Conservation (phyloP, 2,113 vertebrate species). For the Megaleporinus macrocephalus region DNA sequence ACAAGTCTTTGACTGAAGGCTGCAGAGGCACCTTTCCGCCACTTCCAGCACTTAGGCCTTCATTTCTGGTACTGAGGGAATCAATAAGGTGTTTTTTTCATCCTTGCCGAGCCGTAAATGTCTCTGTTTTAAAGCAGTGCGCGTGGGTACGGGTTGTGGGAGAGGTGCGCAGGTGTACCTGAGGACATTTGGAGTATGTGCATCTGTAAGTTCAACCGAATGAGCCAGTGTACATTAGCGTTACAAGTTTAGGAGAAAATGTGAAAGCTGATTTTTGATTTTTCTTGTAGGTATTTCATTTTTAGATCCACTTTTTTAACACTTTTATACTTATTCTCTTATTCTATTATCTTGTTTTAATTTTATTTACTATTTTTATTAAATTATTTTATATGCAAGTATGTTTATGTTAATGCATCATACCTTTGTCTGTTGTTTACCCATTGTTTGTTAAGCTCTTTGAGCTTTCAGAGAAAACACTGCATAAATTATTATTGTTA, state of each 20-base stretch:
- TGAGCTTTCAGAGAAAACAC: too few species aligned
- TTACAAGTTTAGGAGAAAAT: slow-evolving; percentile 16
- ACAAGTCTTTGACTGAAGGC: slow-evolving; percentile 39
- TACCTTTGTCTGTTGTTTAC: too few species aligned
- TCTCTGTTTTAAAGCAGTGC: slow-evolving; percentile 2
- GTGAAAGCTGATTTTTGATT: neutral
- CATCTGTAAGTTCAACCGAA: neutral
- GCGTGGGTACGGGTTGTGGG: neutral
- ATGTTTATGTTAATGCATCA: too few species aligned
- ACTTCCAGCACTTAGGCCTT: slow-evolving; percentile 40
- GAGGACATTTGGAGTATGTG: neutral
- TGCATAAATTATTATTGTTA: too few species aligned
- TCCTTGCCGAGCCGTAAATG: slow-evolving; percentile 19
- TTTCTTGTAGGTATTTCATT: too few species aligned
- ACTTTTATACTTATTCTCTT: too few species aligned
- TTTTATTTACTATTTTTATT: too few species aligned
- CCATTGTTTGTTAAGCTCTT: too few species aligned
- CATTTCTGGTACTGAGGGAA: slow-evolving; percentile 24
- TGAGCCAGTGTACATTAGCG: neutral
- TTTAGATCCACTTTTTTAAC: too few species aligned
- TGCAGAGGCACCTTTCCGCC: slow-evolving; percentile 30
- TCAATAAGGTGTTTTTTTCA: slow-evolving; percentile 33
- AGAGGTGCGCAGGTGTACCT: neutral
- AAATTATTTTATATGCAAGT: too few species aligned
- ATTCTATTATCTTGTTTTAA: too few species aligned